These are phyloP conservation scores for Erynnis tages DNA, from an alignment of 2,888 invertebrate species.

Conservation along the genomic window DNA sequence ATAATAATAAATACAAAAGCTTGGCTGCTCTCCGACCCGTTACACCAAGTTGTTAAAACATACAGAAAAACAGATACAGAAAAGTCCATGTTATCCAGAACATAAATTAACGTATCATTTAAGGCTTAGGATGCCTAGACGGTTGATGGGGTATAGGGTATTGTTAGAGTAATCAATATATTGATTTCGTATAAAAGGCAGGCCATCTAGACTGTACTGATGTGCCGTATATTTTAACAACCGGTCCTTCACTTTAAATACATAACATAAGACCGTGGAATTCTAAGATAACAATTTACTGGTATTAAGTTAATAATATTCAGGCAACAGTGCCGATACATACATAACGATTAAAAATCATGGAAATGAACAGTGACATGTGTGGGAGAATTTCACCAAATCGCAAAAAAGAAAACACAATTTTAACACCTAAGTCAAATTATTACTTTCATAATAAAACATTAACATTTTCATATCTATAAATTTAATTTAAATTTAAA, in stretches of 20 bases:
- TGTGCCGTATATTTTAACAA: neutral
- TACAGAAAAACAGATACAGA: too few relatives aligned
- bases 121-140: too few relatives aligned
- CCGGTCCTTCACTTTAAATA: neutral
- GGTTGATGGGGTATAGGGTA: too few relatives aligned
- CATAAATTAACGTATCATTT: too few relatives aligned
- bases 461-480: conserved; percentile 5
- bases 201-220: too few relatives aligned
- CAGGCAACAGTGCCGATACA: neutral
- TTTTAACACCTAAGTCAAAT: conserved; percentile 11
- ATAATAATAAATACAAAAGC: neutral
- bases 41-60: too few relatives aligned
- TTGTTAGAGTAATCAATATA: too few relatives aligned
- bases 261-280: neutral
- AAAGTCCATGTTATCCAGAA: too few relatives aligned
- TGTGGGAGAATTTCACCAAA: neutral
- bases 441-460: too few relatives aligned
- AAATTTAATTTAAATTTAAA: conserved; percentile 4
- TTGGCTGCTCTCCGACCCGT: neutral
- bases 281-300: neutral
- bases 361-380: neutral
- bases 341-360: neutral
- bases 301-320: neutral
- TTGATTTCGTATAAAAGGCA: neutral
- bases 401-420: conserved; percentile 9